Base-by-base conservation (phyloP, 2,113 vertebrate genomes). In the Phocoena phocoena region DNA sequence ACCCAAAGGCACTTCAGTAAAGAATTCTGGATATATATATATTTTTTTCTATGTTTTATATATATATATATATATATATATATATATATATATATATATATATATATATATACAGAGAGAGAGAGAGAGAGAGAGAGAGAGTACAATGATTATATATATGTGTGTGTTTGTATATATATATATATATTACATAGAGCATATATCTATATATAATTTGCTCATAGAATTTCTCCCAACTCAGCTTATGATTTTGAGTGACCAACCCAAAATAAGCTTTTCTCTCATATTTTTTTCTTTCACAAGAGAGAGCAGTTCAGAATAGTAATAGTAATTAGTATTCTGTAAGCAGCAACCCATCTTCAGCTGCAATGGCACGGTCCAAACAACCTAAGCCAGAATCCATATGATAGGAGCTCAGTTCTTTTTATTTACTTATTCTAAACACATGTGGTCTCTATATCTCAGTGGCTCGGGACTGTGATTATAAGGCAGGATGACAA, bases 401-500 rank as follows among this genome's bases (percentile, higher is more conserved):
- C 92, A 88, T 96, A 98, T 67, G 96, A 97, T 94, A 97, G 80
- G 80, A 95, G 60, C 90, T 95, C 70, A n/a, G 88, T 95, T 93
- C 93, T 96, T 94, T 95, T 95, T 92, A 93, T 97, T 96, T 97
- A 97, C 95, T 97, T 97, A 97, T 97, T 97, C 95, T 96, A 95
- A 96, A 96, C 70, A 86, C 96, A 96, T 68, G 94, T 96, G 96
- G 93, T 93, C 88, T 97, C 71, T 96, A 84, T 50, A 82, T 88
- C 81, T 93, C 36, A 36, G 41, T 65, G 81, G 84, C 77, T 91
- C 77, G 90, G 60, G 80, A 88, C 82, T 68, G 67, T 85, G 80
- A 92, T 95, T 73, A 80, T n/a, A 90, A 97, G 96, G 93, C 93
- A 97, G 60, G 67, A 38, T 77, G 92, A 95, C 88, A 92, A 90